Conservation (phyloP, 1,140 invertebrate species). For the Leptopilina clavipes region DNA sequence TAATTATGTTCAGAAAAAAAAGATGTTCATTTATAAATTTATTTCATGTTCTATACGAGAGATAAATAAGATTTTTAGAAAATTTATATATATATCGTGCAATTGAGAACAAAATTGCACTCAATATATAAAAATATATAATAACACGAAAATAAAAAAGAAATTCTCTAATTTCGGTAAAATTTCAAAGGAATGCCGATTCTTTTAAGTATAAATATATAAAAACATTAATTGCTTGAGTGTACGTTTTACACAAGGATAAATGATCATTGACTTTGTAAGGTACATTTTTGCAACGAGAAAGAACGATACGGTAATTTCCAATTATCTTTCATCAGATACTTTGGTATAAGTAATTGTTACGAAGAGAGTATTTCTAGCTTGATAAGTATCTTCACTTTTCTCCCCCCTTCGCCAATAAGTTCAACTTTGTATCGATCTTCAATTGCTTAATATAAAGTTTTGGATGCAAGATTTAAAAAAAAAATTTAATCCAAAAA, state of each 20-base stretch:
- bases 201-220: background rate
- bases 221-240: constrained; percentile 11
- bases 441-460: too few relatives aligned
- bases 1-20: too few relatives aligned
- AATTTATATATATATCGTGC: background rate
- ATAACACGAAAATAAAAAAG: constrained; percentile 3
- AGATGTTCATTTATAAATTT: too few relatives aligned
- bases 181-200: constrained; percentile 19
- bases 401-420: background rate
- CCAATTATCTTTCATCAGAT: constrained; percentile 19
- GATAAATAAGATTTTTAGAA: constrained; percentile 1
- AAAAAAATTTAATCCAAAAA: too few relatives aligned
- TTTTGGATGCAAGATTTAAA: too few relatives aligned
- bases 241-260: background rate
- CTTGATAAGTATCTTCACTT: background rate
- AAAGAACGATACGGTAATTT: constrained; percentile 3
- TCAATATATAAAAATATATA: background rate
- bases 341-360: constrained; percentile 1
- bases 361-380: background rate
- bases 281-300: background rate
- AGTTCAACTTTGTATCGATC: background rate
- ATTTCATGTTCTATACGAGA: too few relatives aligned
- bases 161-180: constrained; percentile 6
- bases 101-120: constrained; percentile 1
- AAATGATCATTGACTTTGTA: constrained; percentile 20